Conservation (phyloP, 2,888 invertebrate genomes). For the Catocala sponsa region DNA sequence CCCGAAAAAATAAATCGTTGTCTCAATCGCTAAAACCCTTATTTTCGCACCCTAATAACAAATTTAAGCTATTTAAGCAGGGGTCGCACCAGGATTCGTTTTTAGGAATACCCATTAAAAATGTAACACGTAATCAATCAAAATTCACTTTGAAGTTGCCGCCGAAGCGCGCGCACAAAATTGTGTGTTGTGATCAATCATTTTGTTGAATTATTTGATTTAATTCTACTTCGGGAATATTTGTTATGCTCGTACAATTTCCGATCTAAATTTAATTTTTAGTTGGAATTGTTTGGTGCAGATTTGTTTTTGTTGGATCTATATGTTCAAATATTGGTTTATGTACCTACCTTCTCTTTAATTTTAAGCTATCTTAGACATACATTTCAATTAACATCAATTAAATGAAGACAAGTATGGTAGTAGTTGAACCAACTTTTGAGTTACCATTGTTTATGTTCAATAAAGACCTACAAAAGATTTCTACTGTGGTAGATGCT, state of each 20-base stretch:
- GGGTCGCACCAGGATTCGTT: conserved; percentile 6
- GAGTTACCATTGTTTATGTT: no score
- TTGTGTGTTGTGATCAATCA: conserved; percentile 67
- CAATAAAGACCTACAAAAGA: no score
- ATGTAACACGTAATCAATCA: conserved; percentile 56
- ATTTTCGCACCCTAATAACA: conserved; percentile 5
- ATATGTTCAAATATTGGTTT: no score
- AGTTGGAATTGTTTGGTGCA: conserved; percentile 9
- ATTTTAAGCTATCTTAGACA: no score
- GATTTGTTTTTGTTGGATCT: conserved; percentile 10
- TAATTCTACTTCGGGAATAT: conserved; percentile 47
- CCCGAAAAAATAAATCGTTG: not conserved
- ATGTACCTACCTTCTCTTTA: no score
- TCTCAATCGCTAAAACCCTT: conserved; percentile 3
- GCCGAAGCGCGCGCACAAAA: conserved; percentile 56
- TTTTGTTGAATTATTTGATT: conserved; percentile 62
- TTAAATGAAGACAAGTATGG: no score
- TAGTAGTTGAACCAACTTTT: no score
- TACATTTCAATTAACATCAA: no score
- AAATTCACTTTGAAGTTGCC: conserved; percentile 63
- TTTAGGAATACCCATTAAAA: conserved; percentile 43
- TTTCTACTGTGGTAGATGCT: no score
- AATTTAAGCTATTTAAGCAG: conserved; percentile 21
- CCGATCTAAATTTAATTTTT: conserved; percentile 18
- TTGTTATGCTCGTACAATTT: conserved; percentile 23